Evolutionary conservation across 2,797 vertebrate species (phyloP).

Genomic region (Pseudocheirus occidentalis): DNA sequence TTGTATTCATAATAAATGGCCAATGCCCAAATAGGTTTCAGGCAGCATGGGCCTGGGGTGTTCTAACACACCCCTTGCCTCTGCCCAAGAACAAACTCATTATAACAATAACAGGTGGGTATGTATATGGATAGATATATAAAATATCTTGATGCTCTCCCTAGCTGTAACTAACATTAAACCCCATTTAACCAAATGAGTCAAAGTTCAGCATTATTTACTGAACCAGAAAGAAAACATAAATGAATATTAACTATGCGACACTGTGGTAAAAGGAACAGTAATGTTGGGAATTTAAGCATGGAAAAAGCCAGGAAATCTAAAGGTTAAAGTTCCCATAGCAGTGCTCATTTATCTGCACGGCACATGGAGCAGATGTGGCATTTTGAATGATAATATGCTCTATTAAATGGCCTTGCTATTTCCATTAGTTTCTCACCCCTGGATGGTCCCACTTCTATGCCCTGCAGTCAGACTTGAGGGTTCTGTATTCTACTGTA

Average conservation of each 20-base stretch:
- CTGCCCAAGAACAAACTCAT: slow-evolving; percentile 35
- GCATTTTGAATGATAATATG: slow-evolving; percentile 54
- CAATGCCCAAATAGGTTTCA: slow-evolving; percentile 25
- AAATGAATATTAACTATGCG: slow-evolving; percentile 45
- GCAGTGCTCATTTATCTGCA: slow-evolving; percentile 54
- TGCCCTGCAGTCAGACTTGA: slow-evolving; percentile 37
- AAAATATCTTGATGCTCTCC: slow-evolving; percentile 41
- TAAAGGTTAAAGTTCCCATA: slow-evolving; percentile 57
- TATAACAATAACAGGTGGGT: slow-evolving; percentile 21
- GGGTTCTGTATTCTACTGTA: slow-evolving; percentile 43
- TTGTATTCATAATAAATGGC: slow-evolving; percentile 6
- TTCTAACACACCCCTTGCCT: background rate
- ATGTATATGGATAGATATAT: background rate
- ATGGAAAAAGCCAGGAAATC: slow-evolving; percentile 48
- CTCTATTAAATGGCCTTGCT: slow-evolving; percentile 40
- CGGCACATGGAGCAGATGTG: slow-evolving; percentile 16
- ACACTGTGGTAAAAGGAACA: slow-evolving; percentile 40
- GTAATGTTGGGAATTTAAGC: slow-evolving; percentile 67
- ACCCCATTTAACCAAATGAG: slow-evolving; percentile 41
- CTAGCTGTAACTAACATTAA: slow-evolving; percentile 28
- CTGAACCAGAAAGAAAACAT: slow-evolving; percentile 55
- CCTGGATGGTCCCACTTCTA: slow-evolving; percentile 35
- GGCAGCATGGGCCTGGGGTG: background rate
- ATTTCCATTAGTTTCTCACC: slow-evolving; percentile 37
- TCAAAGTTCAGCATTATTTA: slow-evolving; percentile 67